phyloP scores from a whole-genome alignment of 2,113 vertebrate genomes.

The Chinchilla lanigera region DNA sequence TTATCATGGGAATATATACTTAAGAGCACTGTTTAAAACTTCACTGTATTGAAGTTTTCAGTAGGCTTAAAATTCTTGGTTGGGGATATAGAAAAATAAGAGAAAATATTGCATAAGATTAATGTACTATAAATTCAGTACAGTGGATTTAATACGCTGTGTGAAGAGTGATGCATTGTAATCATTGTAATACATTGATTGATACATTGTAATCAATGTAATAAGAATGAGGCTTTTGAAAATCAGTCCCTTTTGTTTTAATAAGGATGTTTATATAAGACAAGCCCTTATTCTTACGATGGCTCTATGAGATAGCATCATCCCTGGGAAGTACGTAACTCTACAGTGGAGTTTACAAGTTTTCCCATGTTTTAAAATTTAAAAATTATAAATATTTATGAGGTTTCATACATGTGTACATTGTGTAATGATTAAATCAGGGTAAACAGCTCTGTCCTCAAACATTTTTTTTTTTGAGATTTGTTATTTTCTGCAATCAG shows the following conservation, averaged over 20 bases:
- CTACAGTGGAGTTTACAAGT: neutral
- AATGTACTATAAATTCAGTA: constrained; percentile 37
- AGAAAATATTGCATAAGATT: constrained; percentile 30
- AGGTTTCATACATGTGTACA: neutral
- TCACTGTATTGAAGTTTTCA: neutral
- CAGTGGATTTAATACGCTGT: neutral
- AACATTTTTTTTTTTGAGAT: neutral
- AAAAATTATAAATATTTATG: neutral
- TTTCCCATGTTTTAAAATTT: neutral
- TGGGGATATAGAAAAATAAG: neutral
- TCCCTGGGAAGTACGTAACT: neutral
- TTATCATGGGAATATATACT: neutral
- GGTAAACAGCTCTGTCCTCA: neutral
- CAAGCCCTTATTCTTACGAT: neutral
- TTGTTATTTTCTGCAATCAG: constrained; percentile 41
- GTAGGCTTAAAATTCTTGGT: constrained; percentile 24
- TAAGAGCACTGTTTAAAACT: neutral
- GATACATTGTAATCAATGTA: neutral
- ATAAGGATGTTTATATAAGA: constrained; percentile 10
- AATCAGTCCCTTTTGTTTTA: neutral
- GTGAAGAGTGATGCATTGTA: constrained; percentile 7
- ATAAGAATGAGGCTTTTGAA: constrained; percentile 3
- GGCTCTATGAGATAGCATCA: neutral
- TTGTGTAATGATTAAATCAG: neutral
- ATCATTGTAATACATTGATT: neutral